phyloP scores from a whole-genome alignment of 2,888 invertebrate species.

The Microctonus hyperodae region DNA sequence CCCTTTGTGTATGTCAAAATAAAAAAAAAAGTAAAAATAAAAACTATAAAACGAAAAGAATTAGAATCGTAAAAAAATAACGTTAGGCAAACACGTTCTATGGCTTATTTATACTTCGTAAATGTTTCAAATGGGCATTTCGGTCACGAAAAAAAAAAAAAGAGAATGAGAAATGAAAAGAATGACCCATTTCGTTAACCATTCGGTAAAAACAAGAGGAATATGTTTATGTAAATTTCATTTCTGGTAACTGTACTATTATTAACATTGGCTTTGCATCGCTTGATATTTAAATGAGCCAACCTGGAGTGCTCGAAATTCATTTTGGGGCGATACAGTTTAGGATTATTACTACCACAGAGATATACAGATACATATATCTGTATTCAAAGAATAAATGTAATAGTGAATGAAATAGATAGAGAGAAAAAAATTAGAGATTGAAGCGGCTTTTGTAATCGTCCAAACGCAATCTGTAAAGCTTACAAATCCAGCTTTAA shows the following conservation, averaged over 20 bases:
- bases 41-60: background rate
- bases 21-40: background rate
- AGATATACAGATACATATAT: conserved; percentile 15
- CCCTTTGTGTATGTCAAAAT: background rate
- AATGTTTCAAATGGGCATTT: background rate
- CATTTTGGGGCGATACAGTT: conserved; percentile 37
- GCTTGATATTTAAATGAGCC: conserved; percentile 49
- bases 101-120: background rate
- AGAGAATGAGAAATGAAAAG: background rate
- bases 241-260: conserved; percentile 41
- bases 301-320: conserved; percentile 39
- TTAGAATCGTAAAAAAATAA: conserved; percentile 4
- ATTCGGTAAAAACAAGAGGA: conserved; percentile 27
- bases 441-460: conserved; percentile 2
- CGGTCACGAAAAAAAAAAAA: background rate
- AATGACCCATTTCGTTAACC: conserved; percentile 22
- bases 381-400: background rate
- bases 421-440: background rate
- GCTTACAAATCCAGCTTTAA: conserved; percentile 9
- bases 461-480: conserved; percentile 14
- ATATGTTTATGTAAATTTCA: conserved; percentile 42
- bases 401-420: background rate
- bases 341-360: conserved; percentile 22
- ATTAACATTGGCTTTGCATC: conserved; percentile 47
- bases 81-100: background rate